A percentile compares a stretch with the other conserved stretches of the same genome.
phyloP scores from a whole-genome alignment of 2,113 vertebrate species.

The Forbesichthys agassizii region DNA sequence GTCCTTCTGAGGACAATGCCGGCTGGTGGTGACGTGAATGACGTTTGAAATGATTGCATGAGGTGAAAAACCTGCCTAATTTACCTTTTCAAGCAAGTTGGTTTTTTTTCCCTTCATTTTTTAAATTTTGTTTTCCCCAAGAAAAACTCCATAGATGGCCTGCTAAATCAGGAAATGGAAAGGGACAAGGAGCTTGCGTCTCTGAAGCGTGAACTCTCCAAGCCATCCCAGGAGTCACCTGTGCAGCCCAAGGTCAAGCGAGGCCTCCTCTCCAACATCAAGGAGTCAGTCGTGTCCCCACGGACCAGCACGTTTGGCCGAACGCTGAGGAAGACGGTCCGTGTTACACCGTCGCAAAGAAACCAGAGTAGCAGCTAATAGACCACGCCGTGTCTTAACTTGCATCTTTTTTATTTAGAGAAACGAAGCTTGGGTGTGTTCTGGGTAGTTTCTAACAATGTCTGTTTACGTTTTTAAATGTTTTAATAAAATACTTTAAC shows the following conservation, averaged over 20 bases:
- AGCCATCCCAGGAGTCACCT: constrained; percentile 51
- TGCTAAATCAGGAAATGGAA: constrained; percentile 60
- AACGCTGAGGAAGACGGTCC: constrained; percentile 53
- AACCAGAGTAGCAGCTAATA: constrained; percentile 20
- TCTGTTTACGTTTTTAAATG: too few relatives aligned
- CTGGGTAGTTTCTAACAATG: not conserved
- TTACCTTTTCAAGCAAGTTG: too few relatives aligned
- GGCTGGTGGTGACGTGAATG: too few relatives aligned
- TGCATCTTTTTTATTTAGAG: not conserved
- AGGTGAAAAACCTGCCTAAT: too few relatives aligned
- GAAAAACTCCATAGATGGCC: constrained; percentile 54
- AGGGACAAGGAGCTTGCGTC: constrained; percentile 73
- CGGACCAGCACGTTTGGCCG: constrained; percentile 54
- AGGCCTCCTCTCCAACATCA: constrained; percentile 83
- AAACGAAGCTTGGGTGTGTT: not conserved
- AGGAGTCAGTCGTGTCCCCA: constrained; percentile 75
- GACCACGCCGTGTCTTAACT: not conserved
- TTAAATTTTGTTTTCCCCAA: not conserved
- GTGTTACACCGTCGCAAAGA: constrained; percentile 36
- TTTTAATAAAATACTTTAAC: too few relatives aligned
- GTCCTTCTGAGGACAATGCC: not conserved
- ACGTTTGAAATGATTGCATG: too few relatives aligned
- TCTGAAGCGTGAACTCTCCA: constrained; percentile 72
- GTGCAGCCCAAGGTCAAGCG: constrained; percentile 69
- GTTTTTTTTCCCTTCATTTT: not conserved